Base-by-base conservation (phyloP, 1,140 invertebrate genomes). In the Drosophila quadrilineata region DNA sequence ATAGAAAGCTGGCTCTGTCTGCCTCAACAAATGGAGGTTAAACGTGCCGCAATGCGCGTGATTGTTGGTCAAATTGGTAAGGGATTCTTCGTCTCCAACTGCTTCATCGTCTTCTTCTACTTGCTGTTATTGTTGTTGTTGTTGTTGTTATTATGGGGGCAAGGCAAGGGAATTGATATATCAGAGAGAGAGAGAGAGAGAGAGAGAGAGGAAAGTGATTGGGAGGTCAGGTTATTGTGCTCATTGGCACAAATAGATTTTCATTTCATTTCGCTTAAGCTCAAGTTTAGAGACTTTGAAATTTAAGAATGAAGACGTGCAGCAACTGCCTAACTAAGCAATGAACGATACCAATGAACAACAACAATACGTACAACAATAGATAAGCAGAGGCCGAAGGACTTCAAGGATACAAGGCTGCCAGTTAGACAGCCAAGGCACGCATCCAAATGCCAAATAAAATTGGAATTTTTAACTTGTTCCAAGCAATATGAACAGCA, bases 41-140 rank as follows among this genome's bases (percentile, higher is more conserved):
- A 57, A 82, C 77, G 77, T 84, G 77, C 49, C 58, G 54, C 73
- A 66, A 77, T 85, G 69, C 57, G 56, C 57, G 66, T 63, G 71
- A 66, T 80, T 67, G 45, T 29, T 24, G 62, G 48, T 38, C 22
- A 53, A 31, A 17, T 45, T 24, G 43, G 17, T 41, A 35, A 6
- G n/a, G 24, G 14, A n/a, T n/a, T n/a, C n/a, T n/a, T n/a, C n/a
- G n/a, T n/a, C n/a, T n/a, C n/a, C n/a, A n/a, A n/a, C n/a, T n/a
- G n/a, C n/a, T n/a, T n/a, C n/a, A n/a, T n/a, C n/a, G n/a, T n/a
- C n/a, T n/a, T n/a, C n/a, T n/a, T n/a, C n/a, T n/a, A n/a, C n/a
- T n/a, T n/a, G n/a, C n/a, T n/a, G n/a, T n/a, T n/a, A n/a, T n/a
- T n/a, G n/a, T n/a, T n/a, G n/a, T n/a, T n/a, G n/a, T n/a, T n/a